phyloP scores from a whole-genome alignment of 2,113 vertebrate species.

The Oplegnathus fasciatus region DNA sequence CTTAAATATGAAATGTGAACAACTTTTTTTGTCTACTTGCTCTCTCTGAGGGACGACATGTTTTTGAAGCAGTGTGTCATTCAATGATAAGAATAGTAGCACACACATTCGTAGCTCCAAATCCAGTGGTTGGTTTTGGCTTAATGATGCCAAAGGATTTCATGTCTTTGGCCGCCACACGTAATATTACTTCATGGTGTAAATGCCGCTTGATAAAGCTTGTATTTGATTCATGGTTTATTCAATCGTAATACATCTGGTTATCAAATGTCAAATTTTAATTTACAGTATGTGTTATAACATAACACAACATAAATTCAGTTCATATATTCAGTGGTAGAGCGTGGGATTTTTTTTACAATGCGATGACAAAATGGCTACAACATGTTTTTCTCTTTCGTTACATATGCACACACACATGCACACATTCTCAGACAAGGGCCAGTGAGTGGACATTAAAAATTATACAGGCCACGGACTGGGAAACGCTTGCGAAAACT shows the following conservation, averaged over 20 bases:
- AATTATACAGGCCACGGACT: constrained; percentile 50
- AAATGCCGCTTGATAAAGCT: constrained; percentile 8
- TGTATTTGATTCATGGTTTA: constrained; percentile 2
- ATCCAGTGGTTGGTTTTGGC: constrained; percentile 38
- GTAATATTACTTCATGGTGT: neutral
- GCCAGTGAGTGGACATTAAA: constrained; percentile 49
- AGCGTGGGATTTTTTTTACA: constrained; percentile 23
- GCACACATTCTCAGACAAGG: neutral
- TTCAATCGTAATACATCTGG: too few species aligned
- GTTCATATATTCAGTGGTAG: constrained; percentile 30
- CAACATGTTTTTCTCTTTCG: constrained; percentile 15
- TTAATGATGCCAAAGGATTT: constrained; percentile 11
- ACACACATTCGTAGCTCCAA: neutral
- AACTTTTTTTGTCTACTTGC: neutral
- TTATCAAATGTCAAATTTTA: too few species aligned
- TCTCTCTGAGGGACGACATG: constrained; percentile 31
- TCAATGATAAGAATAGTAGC: constrained; percentile 15
- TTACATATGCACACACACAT: neutral
- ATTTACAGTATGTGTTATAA: neutral
- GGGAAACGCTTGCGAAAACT: constrained; percentile 73
- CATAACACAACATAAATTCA: neutral
- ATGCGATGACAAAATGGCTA: constrained; percentile 38
- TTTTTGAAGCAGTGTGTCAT: constrained; percentile 46
- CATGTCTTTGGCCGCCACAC: constrained; percentile 3
- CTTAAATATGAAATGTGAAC: constrained; percentile 49